phyloP scores from a whole-genome alignment of 2,797 vertebrate genomes.

The Crocodylus rhombifer region DNA sequence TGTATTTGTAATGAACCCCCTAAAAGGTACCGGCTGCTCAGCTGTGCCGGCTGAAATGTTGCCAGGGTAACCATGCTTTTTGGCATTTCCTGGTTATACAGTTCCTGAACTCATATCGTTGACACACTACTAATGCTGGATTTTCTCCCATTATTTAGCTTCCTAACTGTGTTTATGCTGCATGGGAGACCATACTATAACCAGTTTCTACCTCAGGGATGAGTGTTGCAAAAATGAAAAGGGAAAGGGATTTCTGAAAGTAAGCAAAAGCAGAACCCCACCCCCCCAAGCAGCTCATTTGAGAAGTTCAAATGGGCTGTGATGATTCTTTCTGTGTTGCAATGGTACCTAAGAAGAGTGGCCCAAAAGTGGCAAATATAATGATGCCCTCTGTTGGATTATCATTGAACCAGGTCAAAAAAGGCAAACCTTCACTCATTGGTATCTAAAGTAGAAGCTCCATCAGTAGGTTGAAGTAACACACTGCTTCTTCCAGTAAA shows the following conservation, averaged over 20 bases:
- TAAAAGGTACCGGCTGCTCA: not conserved
- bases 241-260: not conserved
- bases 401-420: not conserved
- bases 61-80: not conserved
- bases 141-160: not conserved
- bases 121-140: not conserved
- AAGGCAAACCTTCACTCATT: not conserved
- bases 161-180: not conserved
- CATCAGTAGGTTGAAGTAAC: not conserved
- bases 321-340: not conserved
- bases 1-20: not conserved
- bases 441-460: not conserved
- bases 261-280: not conserved
- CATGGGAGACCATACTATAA: too few relatives aligned
- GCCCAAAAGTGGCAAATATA: not conserved
- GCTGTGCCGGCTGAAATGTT: not conserved
- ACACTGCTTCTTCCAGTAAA: not conserved
- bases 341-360: not conserved
- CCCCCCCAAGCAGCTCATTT: not conserved
- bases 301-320: not conserved
- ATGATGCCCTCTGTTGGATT: not conserved
- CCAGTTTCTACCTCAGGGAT: not conserved
- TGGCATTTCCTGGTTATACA: not conserved
- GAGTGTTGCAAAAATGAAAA: not conserved
- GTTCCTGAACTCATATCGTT: not conserved